Conservation (phyloP, 2,888 invertebrate species). For the Timema podura region DNA sequence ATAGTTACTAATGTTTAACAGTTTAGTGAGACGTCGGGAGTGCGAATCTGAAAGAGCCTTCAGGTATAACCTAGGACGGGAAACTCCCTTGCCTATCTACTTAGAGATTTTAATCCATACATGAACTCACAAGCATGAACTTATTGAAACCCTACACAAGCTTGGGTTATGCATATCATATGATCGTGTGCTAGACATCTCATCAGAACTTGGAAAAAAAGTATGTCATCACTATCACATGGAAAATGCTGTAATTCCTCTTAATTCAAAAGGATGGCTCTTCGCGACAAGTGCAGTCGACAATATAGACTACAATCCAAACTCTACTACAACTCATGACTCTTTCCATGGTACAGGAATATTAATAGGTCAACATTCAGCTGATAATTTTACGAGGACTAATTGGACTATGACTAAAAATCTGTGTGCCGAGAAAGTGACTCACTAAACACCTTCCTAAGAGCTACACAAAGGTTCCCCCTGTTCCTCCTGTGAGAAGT, state of each 20-base stretch:
- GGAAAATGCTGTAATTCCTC: background rate
- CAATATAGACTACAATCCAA: background rate
- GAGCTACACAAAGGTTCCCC: background rate
- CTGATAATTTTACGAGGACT: background rate
- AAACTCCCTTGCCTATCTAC: conserved; percentile 2
- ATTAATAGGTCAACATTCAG: background rate
- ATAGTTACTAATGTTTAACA: background rate
- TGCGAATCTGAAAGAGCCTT: background rate
- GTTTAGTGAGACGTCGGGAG: background rate
- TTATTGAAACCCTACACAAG: background rate
- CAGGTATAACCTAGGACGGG: background rate
- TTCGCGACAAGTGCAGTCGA: background rate
- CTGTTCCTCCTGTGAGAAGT: background rate
- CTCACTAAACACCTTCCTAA: background rate
- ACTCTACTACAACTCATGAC: background rate
- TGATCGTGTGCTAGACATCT: background rate
- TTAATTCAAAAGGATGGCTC: background rate
- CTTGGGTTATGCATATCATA: background rate
- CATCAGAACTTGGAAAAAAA: conserved; percentile 5
- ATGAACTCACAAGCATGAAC: background rate
- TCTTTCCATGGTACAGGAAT: conserved; percentile 2
- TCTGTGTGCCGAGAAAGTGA: background rate
- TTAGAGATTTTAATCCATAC: background rate
- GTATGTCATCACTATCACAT: background rate
- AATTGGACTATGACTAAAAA: background rate